phyloP scores from a whole-genome alignment of 1,140 invertebrate genomes.

The Bombus pascuorum region DNA sequence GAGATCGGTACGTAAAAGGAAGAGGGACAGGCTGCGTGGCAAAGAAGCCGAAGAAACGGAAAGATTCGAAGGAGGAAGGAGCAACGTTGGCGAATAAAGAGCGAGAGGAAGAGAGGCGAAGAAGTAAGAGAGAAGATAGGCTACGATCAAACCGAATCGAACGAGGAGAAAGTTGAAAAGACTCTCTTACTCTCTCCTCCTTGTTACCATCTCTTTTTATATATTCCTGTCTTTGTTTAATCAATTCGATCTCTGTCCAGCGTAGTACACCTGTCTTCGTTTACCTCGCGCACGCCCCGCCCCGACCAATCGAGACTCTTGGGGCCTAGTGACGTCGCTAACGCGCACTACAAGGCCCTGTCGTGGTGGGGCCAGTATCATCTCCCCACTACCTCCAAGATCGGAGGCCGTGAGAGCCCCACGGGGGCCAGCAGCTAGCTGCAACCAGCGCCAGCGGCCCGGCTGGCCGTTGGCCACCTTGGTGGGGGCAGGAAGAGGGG shows the following conservation, averaged over 20 bases:
- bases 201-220: slow-evolving; percentile 12
- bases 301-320: slow-evolving; percentile 75
- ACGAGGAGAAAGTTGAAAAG: slow-evolving; percentile 63
- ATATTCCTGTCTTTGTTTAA: slow-evolving; percentile 16
- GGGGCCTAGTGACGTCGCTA: slow-evolving; percentile 73
- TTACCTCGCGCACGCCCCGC: slow-evolving; percentile 74
- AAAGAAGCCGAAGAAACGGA: slow-evolving; percentile 48
- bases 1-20: slow-evolving; percentile 19
- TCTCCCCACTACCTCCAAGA: slow-evolving; percentile 57
- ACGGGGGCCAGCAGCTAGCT: slow-evolving; percentile 63
- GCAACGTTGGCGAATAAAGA: slow-evolving; percentile 6
- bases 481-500: slow-evolving; percentile 69
- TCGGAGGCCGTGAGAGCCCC: slow-evolving; percentile 61
- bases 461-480: slow-evolving; percentile 56
- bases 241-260: slow-evolving; percentile 20
- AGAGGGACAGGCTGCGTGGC: slow-evolving; percentile 28
- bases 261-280: slow-evolving; percentile 75
- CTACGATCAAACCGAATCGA: slow-evolving; percentile 50
- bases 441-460: slow-evolving; percentile 61
- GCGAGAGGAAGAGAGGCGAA: neutral
- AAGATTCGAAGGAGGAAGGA: slow-evolving; percentile 16
- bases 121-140: slow-evolving; percentile 15
- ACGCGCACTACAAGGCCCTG: slow-evolving; percentile 46
- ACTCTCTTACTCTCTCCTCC: slow-evolving; percentile 25
- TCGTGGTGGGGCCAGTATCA: slow-evolving; percentile 54